Evolutionary conservation across 1,140 invertebrate species (phyloP).

Genomic region (Megalopta genalis): DNA sequence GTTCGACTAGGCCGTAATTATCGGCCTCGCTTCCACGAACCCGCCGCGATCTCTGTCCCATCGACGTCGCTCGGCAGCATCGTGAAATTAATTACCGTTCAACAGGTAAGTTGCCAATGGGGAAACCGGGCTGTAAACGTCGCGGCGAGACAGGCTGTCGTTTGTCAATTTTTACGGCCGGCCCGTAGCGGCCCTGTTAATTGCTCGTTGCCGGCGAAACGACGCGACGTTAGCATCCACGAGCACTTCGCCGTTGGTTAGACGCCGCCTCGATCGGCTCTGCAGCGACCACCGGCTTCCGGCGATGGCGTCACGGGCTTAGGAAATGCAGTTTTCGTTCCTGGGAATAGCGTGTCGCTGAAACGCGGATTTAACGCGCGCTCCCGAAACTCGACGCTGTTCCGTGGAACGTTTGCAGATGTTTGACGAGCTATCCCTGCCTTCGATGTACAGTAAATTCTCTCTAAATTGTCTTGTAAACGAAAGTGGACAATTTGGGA

Average conservation of each 20-base stretch:
- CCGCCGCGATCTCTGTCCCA: background rate
- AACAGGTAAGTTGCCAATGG: conserved; percentile 52
- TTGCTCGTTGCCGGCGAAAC: background rate
- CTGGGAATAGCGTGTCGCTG: too few relatives aligned
- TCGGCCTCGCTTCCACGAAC: background rate
- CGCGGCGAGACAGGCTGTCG: conserved; percentile 32
- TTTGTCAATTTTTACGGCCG: conserved; percentile 40
- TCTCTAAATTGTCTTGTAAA: too few relatives aligned
- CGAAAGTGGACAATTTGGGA: too few relatives aligned
- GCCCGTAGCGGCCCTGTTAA: background rate
- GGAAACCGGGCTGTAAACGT: conserved; percentile 34
- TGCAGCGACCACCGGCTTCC: background rate
- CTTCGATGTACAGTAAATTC: too few relatives aligned
- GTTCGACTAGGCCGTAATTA: conserved; percentile 3
- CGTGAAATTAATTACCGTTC: conserved; percentile 57
- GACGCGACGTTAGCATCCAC: background rate
- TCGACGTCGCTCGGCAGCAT: conserved; percentile 5
- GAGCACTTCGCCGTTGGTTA: background rate
- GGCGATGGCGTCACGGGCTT: background rate
- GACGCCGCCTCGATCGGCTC: background rate
- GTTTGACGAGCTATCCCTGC: too few relatives aligned
- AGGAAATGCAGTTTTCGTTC: too few relatives aligned
- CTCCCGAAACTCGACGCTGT: too few relatives aligned
- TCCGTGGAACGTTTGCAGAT: too few relatives aligned
- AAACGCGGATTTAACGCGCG: too few relatives aligned